Conservation (phyloP, 2,113 vertebrate genomes). For the Nycticorax nycticorax region DNA sequence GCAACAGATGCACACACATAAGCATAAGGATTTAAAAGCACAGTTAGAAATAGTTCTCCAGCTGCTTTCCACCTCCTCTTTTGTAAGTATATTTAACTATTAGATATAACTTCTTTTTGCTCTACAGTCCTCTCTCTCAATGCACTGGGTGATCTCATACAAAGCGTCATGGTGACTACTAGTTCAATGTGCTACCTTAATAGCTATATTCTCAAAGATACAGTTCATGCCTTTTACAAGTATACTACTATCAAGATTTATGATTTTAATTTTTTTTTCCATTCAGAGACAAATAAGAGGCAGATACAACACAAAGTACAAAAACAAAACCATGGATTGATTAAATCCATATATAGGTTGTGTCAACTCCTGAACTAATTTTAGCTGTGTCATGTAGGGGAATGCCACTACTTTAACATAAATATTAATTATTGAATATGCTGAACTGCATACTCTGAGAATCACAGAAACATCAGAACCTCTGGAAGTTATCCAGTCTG, state of each 20-base stretch:
- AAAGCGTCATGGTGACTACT: not conserved
- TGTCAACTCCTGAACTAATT: not conserved
- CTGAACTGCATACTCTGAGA: not conserved
- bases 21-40: not conserved
- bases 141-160: not conserved
- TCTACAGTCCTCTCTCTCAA: not conserved
- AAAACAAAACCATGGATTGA: not conserved
- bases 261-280: not conserved
- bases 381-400: not conserved
- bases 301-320: not conserved
- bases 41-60: not conserved
- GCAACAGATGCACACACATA: not conserved
- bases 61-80: not conserved
- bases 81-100: not conserved
- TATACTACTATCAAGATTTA: not conserved
- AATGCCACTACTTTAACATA: not conserved
- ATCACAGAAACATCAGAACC: not conserved
- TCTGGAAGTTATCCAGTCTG: not conserved
- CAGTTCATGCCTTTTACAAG: not conserved
- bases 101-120: not conserved
- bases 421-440: not conserved
- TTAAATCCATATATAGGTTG: not conserved
- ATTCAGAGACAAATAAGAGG: not conserved
- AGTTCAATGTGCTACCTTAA: not conserved
- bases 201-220: not conserved